phyloP scores from a whole-genome alignment of 2,888 invertebrate species.

The Melanostoma scalare region DNA sequence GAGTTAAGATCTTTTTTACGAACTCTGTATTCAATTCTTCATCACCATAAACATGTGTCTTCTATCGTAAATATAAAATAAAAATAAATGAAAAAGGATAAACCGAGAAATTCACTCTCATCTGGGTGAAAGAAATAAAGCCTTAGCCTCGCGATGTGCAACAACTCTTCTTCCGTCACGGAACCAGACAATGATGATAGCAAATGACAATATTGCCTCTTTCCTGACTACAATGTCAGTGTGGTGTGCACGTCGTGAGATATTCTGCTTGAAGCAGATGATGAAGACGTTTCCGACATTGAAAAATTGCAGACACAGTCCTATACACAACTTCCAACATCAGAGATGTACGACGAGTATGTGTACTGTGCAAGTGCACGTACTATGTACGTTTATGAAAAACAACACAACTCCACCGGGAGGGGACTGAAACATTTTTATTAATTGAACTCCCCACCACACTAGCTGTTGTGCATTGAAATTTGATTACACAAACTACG shows the following conservation, averaged over 20 bases:
- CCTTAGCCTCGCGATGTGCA: not conserved
- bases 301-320: slow-evolving; percentile 24
- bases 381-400: not conserved
- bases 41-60: too few relatives aligned
- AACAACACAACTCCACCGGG: slow-evolving; percentile 15
- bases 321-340: slow-evolving; percentile 8
- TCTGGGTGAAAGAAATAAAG: slow-evolving; percentile 10
- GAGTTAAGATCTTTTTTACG: too few relatives aligned
- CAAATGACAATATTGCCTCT: slow-evolving; percentile 32
- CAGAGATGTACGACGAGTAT: not conserved
- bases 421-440: slow-evolving; percentile 36
- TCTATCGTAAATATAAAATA: not conserved
- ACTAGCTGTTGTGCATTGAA: slow-evolving; percentile 12
- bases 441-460: slow-evolving; percentile 34
- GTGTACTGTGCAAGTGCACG: not conserved
- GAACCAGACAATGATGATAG: slow-evolving; percentile 21
- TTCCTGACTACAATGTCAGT: slow-evolving; percentile 21
- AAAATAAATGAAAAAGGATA: slow-evolving; percentile 14
- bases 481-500: slow-evolving; percentile 1
- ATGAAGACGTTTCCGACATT: slow-evolving; percentile 34
- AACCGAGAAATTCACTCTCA: not conserved
- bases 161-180: not conserved
- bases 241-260: slow-evolving; percentile 14
- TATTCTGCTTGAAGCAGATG: slow-evolving; percentile 20
- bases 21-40: too few relatives aligned